Conservation (phyloP, 2,113 vertebrate species). For the Poeciliopsis turrubarensis region DNA sequence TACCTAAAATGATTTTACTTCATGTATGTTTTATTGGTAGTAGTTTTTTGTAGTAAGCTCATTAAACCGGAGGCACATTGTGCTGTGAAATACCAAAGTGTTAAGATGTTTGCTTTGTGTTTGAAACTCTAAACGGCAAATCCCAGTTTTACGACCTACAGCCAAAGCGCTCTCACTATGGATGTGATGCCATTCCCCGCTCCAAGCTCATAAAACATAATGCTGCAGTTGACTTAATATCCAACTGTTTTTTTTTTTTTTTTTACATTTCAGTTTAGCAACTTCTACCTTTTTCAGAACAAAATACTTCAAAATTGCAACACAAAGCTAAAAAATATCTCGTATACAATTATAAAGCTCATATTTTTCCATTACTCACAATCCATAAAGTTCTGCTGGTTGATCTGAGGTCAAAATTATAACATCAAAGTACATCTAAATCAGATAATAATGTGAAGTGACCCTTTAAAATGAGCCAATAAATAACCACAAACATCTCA, state of each 20-base stretch:
- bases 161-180: too few species aligned
- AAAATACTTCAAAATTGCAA: neutral
- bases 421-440: conserved; percentile 22
- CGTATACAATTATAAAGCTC: neutral
- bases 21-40: too few species aligned
- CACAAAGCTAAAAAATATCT: neutral
- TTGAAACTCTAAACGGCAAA: neutral
- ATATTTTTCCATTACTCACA: neutral
- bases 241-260: neutral
- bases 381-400: conserved; percentile 2
- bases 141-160: too few species aligned
- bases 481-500: conserved; percentile 39
- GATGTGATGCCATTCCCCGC: too few species aligned
- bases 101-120: neutral
- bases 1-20: too few species aligned
- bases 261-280: neutral
- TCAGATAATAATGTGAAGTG: conserved; percentile 20
- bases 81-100: neutral
- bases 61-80: too few species aligned
- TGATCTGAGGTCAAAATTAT: conserved; percentile 22
- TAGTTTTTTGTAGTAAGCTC: too few species aligned
- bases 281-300: neutral
- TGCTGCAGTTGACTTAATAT: neutral
- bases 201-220: neutral
- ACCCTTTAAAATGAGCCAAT: conserved; percentile 26